These are phyloP conservation scores for Rhodeus uyekii DNA, from an alignment of 2,797 vertebrate genomes.

Conservation along the genomic window DNA sequence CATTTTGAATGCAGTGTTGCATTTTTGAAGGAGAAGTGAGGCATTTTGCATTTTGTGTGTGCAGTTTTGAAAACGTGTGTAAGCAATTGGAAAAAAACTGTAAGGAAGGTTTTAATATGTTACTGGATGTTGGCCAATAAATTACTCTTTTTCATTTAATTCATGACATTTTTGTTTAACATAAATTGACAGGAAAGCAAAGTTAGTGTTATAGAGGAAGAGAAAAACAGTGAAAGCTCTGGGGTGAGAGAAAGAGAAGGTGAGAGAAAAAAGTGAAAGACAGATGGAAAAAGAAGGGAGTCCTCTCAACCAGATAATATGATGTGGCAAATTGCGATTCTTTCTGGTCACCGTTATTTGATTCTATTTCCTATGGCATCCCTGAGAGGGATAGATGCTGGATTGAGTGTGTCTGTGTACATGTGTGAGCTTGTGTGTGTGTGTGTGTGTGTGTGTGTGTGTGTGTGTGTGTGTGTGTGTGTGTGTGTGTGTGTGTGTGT, in stretches of 20 bases:
- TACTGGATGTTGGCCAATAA: background rate
- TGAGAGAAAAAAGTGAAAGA: slow-evolving; percentile 58
- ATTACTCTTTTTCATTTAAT: background rate
- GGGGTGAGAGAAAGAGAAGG: slow-evolving; percentile 13
- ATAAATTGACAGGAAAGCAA: background rate
- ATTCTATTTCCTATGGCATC: slow-evolving; percentile 63
- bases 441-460: background rate
- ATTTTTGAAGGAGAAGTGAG: too few species aligned
- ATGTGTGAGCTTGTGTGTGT: background rate
- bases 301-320: slow-evolving; percentile 50
- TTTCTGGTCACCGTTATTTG: slow-evolving; percentile 64
- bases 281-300: slow-evolving; percentile 32
- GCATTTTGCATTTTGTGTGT: too few species aligned
- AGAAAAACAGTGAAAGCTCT: background rate
- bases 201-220: background rate
- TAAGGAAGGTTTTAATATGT: background rate
- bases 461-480: background rate
- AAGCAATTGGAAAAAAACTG: too few species aligned
- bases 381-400: slow-evolving; percentile 37
- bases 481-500: too few species aligned
- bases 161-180: background rate
- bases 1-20: too few species aligned
- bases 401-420: slow-evolving; percentile 37
- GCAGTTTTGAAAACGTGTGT: too few species aligned
- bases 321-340: slow-evolving; percentile 64